Evolutionary conservation across 1,140 invertebrate species (phyloP).

Genomic region (Tetraneura akinire): DNA sequence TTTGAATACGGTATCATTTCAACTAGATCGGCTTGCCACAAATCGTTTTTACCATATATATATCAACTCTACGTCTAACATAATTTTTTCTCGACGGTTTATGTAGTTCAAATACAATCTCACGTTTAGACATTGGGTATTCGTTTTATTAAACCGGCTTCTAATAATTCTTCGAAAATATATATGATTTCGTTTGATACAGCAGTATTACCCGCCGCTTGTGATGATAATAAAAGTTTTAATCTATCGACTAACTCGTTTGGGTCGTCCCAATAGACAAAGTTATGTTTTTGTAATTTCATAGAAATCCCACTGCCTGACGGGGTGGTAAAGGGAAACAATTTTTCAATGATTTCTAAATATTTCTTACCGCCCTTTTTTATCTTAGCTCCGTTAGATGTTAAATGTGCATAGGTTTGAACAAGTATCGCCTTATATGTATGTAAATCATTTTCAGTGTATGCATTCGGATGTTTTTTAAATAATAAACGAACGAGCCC

Average conservation of each 20-base stretch:
- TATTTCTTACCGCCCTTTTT: not conserved
- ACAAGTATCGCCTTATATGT: not conserved
- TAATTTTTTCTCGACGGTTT: conserved; percentile 53
- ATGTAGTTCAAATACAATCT: conserved; percentile 52
- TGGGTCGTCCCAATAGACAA: conserved; percentile 58
- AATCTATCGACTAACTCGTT: conserved; percentile 59
- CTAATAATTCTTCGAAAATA: no score
- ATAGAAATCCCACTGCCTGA: not conserved
- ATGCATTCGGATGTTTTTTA: not conserved
- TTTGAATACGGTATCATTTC: no score
- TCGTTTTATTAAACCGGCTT: no score
- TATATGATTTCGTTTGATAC: conserved; percentile 59
- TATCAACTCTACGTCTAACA: conserved; percentile 43
- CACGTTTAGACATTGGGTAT: conserved; percentile 1
- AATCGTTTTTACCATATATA: no score
- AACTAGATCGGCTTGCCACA: no score
- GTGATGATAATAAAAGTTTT: conserved; percentile 57
- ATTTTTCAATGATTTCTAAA: not conserved
- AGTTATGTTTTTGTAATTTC: conserved; percentile 1
- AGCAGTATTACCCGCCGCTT: conserved; percentile 57
- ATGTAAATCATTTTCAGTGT: not conserved
- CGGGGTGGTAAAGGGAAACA: no score
- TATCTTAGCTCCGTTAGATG: not conserved
- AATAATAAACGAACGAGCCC: not conserved
- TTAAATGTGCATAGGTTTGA: not conserved